phyloP scores from a whole-genome alignment of 2,797 vertebrate genomes.

The Protonibea diacanthus region DNA sequence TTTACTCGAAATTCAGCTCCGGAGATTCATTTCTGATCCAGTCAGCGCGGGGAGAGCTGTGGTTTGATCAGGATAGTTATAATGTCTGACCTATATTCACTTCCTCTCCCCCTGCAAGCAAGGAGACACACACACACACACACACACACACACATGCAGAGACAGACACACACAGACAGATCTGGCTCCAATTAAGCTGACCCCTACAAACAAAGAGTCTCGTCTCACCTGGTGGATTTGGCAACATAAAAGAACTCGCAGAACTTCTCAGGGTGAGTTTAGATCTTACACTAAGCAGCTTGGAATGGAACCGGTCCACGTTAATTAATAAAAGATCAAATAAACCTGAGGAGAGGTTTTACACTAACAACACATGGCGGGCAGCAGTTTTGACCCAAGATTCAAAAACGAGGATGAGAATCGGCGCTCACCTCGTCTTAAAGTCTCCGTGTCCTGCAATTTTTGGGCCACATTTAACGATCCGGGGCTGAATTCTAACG shows the following conservation, averaged over 20 bases:
- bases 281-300: background rate
- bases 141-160: background rate
- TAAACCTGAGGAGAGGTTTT: background rate
- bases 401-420: background rate
- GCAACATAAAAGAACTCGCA: conserved; percentile 5
- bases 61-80: conserved; percentile 55
- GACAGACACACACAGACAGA: background rate
- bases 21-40: conserved; percentile 12
- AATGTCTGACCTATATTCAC: conserved; percentile 75
- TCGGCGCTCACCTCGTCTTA: conserved; percentile 24
- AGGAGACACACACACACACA: conserved; percentile 1
- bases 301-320: background rate
- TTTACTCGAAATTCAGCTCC: background rate
- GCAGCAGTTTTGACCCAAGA: background rate
- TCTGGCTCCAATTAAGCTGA: conserved; percentile 54
- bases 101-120: conserved; percentile 53
- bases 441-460: conserved; percentile 3
- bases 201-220: conserved; percentile 24
- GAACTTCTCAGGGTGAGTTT: conserved; percentile 1
- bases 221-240: conserved; percentile 27
- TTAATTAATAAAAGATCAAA: background rate
- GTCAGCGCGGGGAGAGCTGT: conserved; percentile 22
- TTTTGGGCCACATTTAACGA: conserved; percentile 12
- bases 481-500: conserved; percentile 5
- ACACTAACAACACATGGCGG: background rate